Conservation (phyloP, 2,113 vertebrate species). For the Zosterops lateralis region DNA sequence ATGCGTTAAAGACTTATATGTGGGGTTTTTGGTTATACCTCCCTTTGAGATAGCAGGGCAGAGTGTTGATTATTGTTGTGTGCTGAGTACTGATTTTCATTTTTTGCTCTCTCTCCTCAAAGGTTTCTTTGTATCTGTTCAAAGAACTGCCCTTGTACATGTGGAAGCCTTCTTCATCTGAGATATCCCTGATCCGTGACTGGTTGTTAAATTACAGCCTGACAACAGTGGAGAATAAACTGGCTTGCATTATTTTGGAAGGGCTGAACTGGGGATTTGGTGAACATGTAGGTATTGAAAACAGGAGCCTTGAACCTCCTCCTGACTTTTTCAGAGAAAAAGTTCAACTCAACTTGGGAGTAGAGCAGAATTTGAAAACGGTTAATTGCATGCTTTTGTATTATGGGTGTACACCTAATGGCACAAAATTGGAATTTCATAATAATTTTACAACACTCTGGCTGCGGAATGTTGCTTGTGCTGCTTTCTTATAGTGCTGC, state of each 20-base stretch:
- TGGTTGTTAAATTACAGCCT: slow-evolving; percentile 89
- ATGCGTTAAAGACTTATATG: accelerated
- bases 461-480: neutral
- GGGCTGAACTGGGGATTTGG: slow-evolving; percentile 91
- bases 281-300: slow-evolving; percentile 73
- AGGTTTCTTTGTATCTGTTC: slow-evolving; percentile 95
- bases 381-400: neutral
- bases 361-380: neutral
- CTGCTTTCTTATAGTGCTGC: neutral
- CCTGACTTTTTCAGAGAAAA: neutral
- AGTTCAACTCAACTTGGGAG: neutral
- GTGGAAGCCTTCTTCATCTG: slow-evolving; percentile 83
- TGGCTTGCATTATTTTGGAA: slow-evolving; percentile 94
- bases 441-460: neutral
- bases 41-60: neutral
- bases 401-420: neutral
- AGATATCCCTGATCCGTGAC: slow-evolving; percentile 84
- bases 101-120: neutral
- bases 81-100: neutral
- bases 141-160: slow-evolving; percentile 92
- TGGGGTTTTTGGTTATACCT: neutral
- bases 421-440: neutral
- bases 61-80: neutral
- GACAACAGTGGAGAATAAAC: slow-evolving; percentile 87
- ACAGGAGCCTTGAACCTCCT: neutral